These are phyloP conservation scores for Sinocyclocheilus maitianheensis DNA, from an alignment of 2,113 vertebrate species.

Conservation along the genomic window DNA sequence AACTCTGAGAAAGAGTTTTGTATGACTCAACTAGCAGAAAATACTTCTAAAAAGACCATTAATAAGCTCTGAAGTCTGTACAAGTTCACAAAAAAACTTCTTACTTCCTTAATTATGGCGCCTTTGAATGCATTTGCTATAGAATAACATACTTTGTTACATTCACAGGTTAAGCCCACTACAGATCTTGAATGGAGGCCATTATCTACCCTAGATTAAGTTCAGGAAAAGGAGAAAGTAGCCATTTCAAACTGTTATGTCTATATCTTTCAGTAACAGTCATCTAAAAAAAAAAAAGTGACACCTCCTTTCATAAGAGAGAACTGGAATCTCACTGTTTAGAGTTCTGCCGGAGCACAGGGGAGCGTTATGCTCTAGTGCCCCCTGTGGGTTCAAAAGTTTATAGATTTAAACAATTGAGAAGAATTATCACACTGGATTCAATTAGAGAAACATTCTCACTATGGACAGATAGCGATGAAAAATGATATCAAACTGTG, in stretches of 20 bases:
- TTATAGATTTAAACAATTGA: conserved; percentile 39
- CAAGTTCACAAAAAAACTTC: neutral
- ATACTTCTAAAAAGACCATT: neutral
- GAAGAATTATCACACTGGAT: conserved; percentile 55
- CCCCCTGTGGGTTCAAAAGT: conserved; percentile 73
- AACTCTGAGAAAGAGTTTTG: neutral
- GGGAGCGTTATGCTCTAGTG: conserved; percentile 72
- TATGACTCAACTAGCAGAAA: neutral
- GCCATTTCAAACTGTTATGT: conserved; percentile 22
- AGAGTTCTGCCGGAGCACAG: neutral
- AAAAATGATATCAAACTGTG: conserved; percentile 58
- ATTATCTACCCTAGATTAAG: conserved; percentile 31
- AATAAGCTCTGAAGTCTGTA: neutral
- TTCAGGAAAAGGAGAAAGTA: conserved; percentile 17
- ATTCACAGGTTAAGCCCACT: neutral
- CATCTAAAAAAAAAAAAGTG: conserved; percentile 25
- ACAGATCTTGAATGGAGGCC: neutral
- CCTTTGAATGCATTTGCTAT: conserved; percentile 5
- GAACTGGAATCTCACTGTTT: conserved; percentile 10
- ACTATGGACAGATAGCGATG: conserved; percentile 57
- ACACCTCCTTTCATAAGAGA: conserved; percentile 29
- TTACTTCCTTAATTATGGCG: neutral
- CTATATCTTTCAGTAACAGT: conserved; percentile 31
- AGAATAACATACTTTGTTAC: neutral
- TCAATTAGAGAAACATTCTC: conserved; percentile 56